Evolutionary conservation across 2,797 vertebrate species (phyloP).

Genomic region (Acipenser transmontanus): DNA sequence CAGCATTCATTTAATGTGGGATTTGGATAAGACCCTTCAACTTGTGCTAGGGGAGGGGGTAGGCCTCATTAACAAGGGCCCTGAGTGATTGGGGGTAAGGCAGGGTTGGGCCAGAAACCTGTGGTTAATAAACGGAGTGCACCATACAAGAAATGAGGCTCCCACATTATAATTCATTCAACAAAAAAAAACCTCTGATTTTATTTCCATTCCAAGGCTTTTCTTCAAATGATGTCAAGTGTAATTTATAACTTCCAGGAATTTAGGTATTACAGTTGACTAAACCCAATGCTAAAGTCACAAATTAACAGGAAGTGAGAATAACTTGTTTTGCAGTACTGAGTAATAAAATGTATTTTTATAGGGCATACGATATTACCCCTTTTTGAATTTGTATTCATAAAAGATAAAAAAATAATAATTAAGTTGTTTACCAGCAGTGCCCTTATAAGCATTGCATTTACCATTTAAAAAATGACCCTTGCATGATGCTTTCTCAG

Average conservation of each 20-base stretch:
- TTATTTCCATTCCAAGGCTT: not conserved
- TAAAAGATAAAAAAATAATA: no score
- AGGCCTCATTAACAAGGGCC: conserved; percentile 37
- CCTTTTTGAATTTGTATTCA: not conserved
- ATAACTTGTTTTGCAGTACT: not conserved
- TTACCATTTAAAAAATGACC: no score
- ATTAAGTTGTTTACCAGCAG: no score
- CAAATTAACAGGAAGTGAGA: not conserved
- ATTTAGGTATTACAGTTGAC: not conserved
- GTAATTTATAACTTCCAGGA: not conserved
- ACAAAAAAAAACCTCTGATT: not conserved
- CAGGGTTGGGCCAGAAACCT: conserved; percentile 20
- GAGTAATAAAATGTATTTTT: not conserved
- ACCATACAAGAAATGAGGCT: not conserved
- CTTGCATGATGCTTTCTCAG: no score
- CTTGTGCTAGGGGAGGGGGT: conserved; percentile 49
- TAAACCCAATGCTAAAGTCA: not conserved
- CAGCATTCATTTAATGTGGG: conserved; percentile 50
- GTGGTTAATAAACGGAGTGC: conserved; percentile 20
- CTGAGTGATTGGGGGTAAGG: conserved; percentile 30
- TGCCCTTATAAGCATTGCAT: no score
- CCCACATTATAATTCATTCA: conserved; percentile 13
- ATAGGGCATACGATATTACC: not conserved
- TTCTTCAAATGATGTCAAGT: not conserved
- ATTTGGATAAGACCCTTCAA: conserved; percentile 47